Conservation (phyloP, 1,140 invertebrate species). For the Drosophila pandora region DNA sequence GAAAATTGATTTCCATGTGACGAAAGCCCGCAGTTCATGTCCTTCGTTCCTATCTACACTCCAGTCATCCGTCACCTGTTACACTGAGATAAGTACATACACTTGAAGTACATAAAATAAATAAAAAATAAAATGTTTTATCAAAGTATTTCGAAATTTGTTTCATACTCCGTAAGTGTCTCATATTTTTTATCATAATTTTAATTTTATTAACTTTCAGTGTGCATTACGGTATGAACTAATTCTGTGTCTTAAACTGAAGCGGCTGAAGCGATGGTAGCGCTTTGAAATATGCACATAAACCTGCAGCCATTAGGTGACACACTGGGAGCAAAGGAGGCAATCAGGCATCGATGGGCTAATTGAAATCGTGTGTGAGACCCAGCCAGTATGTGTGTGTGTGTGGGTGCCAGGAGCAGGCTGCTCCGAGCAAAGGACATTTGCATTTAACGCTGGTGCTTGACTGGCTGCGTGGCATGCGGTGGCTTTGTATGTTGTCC, state of each 20-base stretch:
- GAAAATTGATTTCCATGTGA: slow-evolving; percentile 74
- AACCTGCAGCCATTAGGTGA: slow-evolving; percentile 49
- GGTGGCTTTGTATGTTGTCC: slow-evolving; percentile 42
- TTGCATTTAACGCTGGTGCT: slow-evolving; percentile 47
- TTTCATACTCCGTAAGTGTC: too few species aligned
- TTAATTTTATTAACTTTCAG: background rate
- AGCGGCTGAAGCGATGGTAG: slow-evolving; percentile 39
- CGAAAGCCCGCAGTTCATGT: slow-evolving; percentile 39
- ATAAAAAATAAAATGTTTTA: too few species aligned
- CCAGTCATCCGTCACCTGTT: background rate
- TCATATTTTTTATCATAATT: background rate
- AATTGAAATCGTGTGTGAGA: slow-evolving; percentile 64
- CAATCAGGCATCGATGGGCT: slow-evolving; percentile 63
- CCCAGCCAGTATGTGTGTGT: slow-evolving; percentile 11
- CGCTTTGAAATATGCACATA: slow-evolving; percentile 53
- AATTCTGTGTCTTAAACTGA: slow-evolving; percentile 35
- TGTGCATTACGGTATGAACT: slow-evolving; percentile 2
- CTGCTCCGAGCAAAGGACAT: slow-evolving; percentile 31
- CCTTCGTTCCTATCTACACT: background rate
- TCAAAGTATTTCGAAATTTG: too few species aligned
- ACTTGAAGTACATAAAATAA: too few species aligned
- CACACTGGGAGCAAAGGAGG: slow-evolving; percentile 36
- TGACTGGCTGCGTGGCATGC: slow-evolving; percentile 42
- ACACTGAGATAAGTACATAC: background rate
- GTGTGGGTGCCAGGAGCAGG: slow-evolving; percentile 35